Conservation (phyloP, 2,113 vertebrate species). For the Heliornis fulica region DNA sequence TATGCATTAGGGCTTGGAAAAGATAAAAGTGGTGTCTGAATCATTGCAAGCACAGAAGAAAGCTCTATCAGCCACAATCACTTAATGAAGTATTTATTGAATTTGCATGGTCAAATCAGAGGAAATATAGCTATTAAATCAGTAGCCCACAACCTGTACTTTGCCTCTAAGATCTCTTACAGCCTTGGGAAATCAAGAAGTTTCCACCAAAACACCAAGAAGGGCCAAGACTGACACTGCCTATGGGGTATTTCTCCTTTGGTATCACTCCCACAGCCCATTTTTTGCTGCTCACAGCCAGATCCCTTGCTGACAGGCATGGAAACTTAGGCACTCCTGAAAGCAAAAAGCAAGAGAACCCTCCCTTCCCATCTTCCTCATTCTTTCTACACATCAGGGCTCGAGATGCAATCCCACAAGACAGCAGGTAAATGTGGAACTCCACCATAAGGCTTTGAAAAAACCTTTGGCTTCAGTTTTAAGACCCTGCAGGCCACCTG, state of each 20-base stretch:
- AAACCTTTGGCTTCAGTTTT: neutral
- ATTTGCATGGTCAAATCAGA: neutral
- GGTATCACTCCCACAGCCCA: rapidly evolving
- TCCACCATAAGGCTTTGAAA: neutral
- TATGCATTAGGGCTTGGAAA: neutral
- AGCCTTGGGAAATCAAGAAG: neutral
- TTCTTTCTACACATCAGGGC: neutral
- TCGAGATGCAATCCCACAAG: neutral
- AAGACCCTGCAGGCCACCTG: neutral
- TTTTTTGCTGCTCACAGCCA: neutral
- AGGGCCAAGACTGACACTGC: neutral
- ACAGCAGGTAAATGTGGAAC: neutral
- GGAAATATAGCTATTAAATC: neutral
- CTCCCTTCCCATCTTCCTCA: neutral
- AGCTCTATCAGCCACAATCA: neutral
- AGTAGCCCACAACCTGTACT: neutral
- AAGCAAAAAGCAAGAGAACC: neutral
- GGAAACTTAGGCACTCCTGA: neutral
- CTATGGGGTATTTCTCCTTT: neutral
- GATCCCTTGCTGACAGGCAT: neutral
- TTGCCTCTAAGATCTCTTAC: neutral
- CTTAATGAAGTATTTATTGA: neutral
- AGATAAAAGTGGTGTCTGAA: neutral
- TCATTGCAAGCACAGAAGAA: neutral
- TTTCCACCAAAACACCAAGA: neutral